Conservation (phyloP, 2,113 vertebrate species). For the Grammatotria lemairii region DNA sequence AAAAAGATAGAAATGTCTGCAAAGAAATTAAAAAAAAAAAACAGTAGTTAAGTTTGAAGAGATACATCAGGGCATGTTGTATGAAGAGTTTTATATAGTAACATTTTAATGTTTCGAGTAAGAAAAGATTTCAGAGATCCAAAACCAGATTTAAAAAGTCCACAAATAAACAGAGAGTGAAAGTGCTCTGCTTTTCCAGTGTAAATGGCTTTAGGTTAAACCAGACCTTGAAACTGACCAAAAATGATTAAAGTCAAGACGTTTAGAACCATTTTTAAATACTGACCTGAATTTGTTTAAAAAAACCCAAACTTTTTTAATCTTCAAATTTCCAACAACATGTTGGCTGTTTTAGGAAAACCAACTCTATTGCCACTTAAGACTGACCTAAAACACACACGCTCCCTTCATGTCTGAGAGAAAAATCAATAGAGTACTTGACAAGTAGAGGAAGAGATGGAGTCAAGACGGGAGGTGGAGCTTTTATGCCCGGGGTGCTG, state of each 20-base stretch:
- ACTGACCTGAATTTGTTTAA: background rate
- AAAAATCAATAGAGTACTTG: constrained; percentile 60
- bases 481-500: constrained; percentile 46
- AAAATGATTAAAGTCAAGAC: background rate
- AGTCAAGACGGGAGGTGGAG: constrained; percentile 25
- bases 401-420: constrained; percentile 33
- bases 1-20: background rate
- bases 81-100: background rate
- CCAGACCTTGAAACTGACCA: background rate
- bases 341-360: background rate
- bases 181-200: background rate
- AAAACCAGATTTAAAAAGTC: background rate
- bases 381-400: constrained; percentile 21
- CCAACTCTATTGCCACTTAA: background rate
- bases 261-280: background rate
- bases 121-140: background rate
- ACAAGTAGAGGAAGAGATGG: constrained; percentile 37
- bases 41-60: background rate
- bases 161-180: background rate
- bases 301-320: background rate
- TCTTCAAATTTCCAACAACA: background rate
- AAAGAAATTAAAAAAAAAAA: background rate
- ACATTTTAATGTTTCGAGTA: background rate
- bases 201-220: background rate
- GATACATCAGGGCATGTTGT: background rate